Conservation (phyloP, 1,140 invertebrate genomes). For the Ceratosolen fusciceps region DNA sequence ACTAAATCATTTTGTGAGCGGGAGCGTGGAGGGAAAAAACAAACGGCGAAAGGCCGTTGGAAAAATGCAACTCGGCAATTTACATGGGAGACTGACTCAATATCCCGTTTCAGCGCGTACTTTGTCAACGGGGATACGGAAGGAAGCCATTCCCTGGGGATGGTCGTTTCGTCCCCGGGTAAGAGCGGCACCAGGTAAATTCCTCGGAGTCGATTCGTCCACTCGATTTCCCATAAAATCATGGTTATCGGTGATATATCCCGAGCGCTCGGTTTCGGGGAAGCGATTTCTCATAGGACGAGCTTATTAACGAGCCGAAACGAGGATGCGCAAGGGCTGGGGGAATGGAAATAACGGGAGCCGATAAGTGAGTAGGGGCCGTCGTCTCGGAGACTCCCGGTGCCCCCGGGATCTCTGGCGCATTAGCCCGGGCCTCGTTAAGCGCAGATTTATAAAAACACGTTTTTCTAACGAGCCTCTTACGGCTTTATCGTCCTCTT, state of each 20-base stretch:
- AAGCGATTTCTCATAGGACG: constrained; percentile 43
- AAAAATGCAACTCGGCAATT: constrained; percentile 27
- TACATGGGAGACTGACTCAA: not conserved
- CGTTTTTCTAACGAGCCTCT: not conserved
- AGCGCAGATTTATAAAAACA: constrained; percentile 32
- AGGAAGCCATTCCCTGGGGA: too few species aligned
- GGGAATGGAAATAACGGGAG: not conserved
- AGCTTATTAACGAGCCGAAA: constrained; percentile 31
- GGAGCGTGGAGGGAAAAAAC: not conserved
- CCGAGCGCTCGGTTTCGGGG: constrained; percentile 19
- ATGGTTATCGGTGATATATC: constrained; percentile 59
- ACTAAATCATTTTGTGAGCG: constrained; percentile 60
- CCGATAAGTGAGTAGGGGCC: too few species aligned
- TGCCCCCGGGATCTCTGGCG: not conserved
- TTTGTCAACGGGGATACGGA: too few species aligned
- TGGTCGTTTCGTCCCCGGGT: too few species aligned
- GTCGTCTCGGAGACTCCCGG: too few species aligned
- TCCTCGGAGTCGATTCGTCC: constrained; percentile 59
- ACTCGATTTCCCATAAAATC: constrained; percentile 67
- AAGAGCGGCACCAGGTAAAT: too few species aligned
- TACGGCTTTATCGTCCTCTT: not conserved
- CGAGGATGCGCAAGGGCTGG: not conserved
- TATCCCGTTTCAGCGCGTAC: too few species aligned
- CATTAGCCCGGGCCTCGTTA: constrained; percentile 13
- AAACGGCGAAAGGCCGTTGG: not conserved